These are phyloP conservation scores for Fulica atra DNA, from an alignment of 2,113 vertebrate genomes.

Conservation along the genomic window DNA sequence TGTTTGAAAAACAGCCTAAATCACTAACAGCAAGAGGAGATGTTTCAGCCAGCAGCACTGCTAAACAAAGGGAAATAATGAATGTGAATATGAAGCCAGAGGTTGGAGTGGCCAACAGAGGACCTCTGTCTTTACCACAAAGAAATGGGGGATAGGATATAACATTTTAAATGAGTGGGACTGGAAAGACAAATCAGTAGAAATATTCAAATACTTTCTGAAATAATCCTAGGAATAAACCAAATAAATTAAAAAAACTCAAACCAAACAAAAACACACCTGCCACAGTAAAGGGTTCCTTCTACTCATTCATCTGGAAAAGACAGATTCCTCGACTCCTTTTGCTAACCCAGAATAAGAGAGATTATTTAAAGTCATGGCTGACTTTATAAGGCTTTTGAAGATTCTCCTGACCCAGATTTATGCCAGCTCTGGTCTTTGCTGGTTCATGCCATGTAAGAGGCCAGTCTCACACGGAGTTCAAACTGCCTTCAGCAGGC, in stretches of 20 bases:
- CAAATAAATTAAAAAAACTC: not conserved
- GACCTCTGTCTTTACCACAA: not conserved
- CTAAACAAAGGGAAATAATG: not conserved
- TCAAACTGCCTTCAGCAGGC: not conserved
- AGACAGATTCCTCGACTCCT: not conserved
- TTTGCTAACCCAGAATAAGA: not conserved
- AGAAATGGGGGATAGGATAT: not conserved
- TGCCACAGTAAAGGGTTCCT: not conserved
- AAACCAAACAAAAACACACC: not conserved
- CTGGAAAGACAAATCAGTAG: not conserved
- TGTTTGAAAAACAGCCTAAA: not conserved
- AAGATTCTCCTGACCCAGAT: not conserved
- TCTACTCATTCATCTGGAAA: not conserved
- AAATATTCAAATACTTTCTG: not conserved
- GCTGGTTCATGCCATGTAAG: not conserved
- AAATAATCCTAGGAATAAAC: not conserved
- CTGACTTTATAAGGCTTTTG: not conserved
- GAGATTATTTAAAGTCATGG: not conserved
- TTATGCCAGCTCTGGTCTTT: not conserved
- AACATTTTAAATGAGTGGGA: not conserved
- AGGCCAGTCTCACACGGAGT: not conserved
- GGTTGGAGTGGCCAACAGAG: not conserved
- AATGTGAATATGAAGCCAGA: not conserved
- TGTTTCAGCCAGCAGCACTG: not conserved
- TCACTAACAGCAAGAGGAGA: not conserved